phyloP scores from a whole-genome alignment of 2,888 invertebrate species.

The Polia nebulosa region DNA sequence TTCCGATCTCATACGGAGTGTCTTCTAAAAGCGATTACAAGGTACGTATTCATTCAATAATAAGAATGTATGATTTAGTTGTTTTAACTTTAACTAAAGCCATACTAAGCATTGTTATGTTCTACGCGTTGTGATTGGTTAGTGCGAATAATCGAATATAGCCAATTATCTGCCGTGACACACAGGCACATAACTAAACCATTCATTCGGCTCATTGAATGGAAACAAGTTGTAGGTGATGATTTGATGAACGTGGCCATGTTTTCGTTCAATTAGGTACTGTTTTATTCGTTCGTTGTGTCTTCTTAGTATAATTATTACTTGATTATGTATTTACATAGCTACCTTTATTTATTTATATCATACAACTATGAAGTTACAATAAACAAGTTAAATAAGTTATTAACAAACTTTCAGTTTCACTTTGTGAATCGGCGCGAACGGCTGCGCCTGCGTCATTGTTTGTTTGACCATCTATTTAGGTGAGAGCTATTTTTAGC shows the following conservation, averaged over 20 bases:
- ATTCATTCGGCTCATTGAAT: constrained; percentile 1
- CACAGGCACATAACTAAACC: neutral
- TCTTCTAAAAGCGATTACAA: neutral
- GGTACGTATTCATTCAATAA: constrained; percentile 8
- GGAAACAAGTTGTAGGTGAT: neutral
- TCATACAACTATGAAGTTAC: no score
- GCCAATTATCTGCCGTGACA: neutral
- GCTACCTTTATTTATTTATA: neutral
- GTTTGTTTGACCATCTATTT: neutral
- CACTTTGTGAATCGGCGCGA: neutral
- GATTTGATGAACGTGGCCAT: neutral
- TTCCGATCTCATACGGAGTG: no score
- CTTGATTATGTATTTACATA: neutral
- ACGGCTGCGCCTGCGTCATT: constrained; percentile 2
- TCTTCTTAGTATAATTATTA: neutral
- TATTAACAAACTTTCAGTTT: neutral
- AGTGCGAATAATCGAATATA: neutral
- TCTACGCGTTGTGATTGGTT: neutral
- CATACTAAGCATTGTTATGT: no score
- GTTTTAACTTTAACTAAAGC: neutral
- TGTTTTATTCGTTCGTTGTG: neutral
- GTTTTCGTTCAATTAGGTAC: neutral
- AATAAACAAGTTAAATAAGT: no score
- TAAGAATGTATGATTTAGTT: neutral
- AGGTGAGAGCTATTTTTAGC: constrained; percentile 14